phyloP scores from a whole-genome alignment of 2,113 vertebrate genomes.

The Petromus typicus region DNA sequence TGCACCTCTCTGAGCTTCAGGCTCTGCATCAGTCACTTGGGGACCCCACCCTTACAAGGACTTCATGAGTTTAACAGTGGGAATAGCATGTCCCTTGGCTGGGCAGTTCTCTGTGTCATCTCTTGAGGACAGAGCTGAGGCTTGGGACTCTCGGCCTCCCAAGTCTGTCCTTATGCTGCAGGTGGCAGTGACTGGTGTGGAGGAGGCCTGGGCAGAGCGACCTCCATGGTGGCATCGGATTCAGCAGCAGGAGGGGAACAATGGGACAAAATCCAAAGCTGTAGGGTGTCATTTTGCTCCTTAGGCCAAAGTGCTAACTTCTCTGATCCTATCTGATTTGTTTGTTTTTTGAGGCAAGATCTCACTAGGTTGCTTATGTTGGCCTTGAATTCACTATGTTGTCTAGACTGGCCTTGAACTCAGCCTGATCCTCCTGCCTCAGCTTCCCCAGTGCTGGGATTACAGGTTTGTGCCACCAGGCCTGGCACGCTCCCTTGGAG shows the following conservation, averaged over 20 bases:
- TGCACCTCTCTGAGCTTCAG: not conserved
- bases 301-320: not conserved
- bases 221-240: fast-evolving
- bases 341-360: no score
- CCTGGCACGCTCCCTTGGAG: not conserved
- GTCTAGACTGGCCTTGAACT: no score
- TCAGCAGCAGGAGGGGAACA: no score
- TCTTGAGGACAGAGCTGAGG: not conserved
- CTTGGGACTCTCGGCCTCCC: not conserved
- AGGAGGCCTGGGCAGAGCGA: not conserved
- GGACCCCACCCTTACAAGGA: not conserved
- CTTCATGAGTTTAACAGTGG: not conserved
- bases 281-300: not conserved
- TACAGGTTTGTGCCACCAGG: no score
- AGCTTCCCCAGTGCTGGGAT: no score
- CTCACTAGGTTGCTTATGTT: no score
- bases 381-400: no score
- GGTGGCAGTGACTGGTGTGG: not conserved
- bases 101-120: not conserved
- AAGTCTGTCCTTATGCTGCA: not conserved
- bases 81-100: not conserved
- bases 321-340: not conserved
- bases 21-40: not conserved
- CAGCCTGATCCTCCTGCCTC: no score
- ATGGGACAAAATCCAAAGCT: not conserved